Conservation (phyloP, 2,797 vertebrate species). For the Tragopan temminckii region DNA sequence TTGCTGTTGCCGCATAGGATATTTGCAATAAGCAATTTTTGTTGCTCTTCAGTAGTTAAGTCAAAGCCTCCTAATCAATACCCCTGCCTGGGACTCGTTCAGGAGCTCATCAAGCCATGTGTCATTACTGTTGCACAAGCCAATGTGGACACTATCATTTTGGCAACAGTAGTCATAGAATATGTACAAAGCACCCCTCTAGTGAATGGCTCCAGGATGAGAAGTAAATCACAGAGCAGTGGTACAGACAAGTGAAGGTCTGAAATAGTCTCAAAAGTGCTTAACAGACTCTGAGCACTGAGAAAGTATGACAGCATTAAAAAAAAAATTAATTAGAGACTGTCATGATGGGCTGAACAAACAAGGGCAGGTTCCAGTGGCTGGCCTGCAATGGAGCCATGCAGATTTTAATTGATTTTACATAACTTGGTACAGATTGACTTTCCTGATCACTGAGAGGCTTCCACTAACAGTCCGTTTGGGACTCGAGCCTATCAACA, state of each 20-base stretch:
- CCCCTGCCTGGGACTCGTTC: not conserved
- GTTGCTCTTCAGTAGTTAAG: not conserved
- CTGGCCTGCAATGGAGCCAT: accelerated
- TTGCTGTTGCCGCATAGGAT: not conserved
- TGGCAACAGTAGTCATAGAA: not conserved
- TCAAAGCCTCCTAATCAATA: conserved; percentile 28
- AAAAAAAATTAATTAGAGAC: not conserved
- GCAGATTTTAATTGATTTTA: not conserved
- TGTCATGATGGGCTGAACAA: not conserved
- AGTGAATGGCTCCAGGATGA: not conserved
- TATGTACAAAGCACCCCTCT: not conserved
- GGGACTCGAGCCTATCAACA: not conserved
- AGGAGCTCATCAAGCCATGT: not conserved
- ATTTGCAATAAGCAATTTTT: not conserved
- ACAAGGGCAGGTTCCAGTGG: not conserved
- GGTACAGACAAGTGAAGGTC: not conserved
- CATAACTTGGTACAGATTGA: not conserved
- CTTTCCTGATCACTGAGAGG: not conserved
- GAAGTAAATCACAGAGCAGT: not conserved
- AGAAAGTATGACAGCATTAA: not conserved
- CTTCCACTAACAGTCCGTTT: not conserved
- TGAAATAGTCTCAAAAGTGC: not conserved
- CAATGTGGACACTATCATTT: not conserved
- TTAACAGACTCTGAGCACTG: not conserved
- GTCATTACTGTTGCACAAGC: not conserved